A percentile compares a stretch with the other conserved stretches of the same genome.
These are phyloP conservation scores for Geophilus truncorum DNA, from an alignment of 2,888 invertebrate species.

Conservation along the genomic window DNA sequence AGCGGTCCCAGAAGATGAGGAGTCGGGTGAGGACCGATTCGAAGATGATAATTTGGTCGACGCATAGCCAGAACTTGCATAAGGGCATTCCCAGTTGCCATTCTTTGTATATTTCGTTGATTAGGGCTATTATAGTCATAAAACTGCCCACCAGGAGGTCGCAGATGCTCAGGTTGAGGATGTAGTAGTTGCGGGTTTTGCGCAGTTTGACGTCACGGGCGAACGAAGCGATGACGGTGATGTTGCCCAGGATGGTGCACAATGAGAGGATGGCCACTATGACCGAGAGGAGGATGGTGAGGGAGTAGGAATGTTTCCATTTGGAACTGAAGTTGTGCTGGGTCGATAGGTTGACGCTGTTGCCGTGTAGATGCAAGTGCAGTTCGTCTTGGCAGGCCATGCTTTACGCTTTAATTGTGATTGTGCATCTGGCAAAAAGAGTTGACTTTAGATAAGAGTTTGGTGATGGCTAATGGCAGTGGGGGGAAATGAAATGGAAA, in stretches of 20 bases:
- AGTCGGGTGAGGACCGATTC: slow-evolving; percentile 28
- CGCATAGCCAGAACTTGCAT: slow-evolving; percentile 28
- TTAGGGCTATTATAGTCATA: slow-evolving; percentile 4
- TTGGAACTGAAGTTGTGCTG: background rate
- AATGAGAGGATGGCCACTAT: slow-evolving; percentile 11
- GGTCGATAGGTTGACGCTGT: background rate
- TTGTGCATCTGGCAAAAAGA: background rate
- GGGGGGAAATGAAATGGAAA: background rate
- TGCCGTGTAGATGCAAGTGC: background rate
- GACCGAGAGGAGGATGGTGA: slow-evolving; percentile 6
- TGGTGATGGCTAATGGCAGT: background rate
- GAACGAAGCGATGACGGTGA: slow-evolving; percentile 22
- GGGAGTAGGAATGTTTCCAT: background rate
- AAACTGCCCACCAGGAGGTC: slow-evolving; percentile 14
- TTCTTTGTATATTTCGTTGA: slow-evolving; percentile 22
- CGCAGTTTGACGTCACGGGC: slow-evolving; percentile 25
- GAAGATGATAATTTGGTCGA: slow-evolving; percentile 17
- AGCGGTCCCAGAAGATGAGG: slow-evolving; percentile 28
- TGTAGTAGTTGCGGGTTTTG: slow-evolving; percentile 30
- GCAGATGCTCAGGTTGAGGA: slow-evolving; percentile 28
- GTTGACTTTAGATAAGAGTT: background rate
- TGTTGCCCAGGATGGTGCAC: slow-evolving; percentile 27
- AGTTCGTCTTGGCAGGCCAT: background rate
- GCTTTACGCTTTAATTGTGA: background rate
- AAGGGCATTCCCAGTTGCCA: slow-evolving; percentile 28